A percentile compares a stretch with the other conserved stretches of the same genome.
Evolutionary conservation across 1,140 invertebrate species (phyloP).

Genomic region (Dendrolimus punctatus): DNA sequence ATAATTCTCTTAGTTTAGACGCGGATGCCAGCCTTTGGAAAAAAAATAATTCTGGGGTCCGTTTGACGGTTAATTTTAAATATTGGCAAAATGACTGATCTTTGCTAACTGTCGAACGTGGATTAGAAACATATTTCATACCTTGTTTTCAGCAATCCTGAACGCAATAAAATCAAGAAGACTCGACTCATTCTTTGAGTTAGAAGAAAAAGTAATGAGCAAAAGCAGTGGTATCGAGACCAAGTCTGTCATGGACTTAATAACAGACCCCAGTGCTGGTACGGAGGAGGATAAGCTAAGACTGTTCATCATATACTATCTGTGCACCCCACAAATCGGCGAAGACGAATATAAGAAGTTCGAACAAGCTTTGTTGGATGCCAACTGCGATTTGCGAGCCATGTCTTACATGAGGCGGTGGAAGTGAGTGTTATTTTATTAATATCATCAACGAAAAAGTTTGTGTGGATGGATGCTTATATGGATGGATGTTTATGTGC

Average conservation of each 20-base stretch:
- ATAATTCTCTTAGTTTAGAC: no score
- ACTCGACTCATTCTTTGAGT: slow-evolving; percentile 96
- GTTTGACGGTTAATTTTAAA: no score
- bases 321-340: slow-evolving; percentile 85
- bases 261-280: slow-evolving; percentile 90
- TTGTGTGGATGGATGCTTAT: no score
- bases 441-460: not conserved
- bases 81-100: no score
- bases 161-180: slow-evolving; percentile 93
- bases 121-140: not conserved
- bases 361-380: slow-evolving; percentile 81
- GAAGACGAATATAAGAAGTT: slow-evolving; percentile 89
- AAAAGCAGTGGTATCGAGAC: slow-evolving; percentile 79
- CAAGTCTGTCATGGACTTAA: slow-evolving; percentile 84
- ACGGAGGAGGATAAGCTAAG: slow-evolving; percentile 94
- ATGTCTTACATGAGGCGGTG: slow-evolving; percentile 92
- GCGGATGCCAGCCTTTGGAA: no score
- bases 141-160: slow-evolving; percentile 77
- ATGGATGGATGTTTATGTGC: no score
- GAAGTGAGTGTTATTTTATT: slow-evolving; percentile 76
- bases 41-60: no score
- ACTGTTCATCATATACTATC: slow-evolving; percentile 95
- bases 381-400: slow-evolving; percentile 89
- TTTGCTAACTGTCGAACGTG: no score
- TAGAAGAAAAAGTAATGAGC: slow-evolving; percentile 98